phyloP scores from a whole-genome alignment of 2,797 vertebrate genomes.

The Sternotherus odoratus region DNA sequence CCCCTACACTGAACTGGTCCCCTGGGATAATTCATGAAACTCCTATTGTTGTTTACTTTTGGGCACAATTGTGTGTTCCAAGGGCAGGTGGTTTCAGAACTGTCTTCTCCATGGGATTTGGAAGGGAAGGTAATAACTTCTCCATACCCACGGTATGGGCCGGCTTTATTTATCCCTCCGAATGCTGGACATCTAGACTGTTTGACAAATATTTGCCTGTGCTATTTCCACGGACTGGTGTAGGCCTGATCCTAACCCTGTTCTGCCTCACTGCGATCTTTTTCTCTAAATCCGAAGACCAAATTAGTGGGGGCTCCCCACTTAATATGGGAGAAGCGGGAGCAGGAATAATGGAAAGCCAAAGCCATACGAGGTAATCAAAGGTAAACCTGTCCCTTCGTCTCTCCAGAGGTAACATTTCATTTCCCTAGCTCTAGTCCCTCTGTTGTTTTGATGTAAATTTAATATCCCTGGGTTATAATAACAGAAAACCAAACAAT shows the following conservation, averaged over 20 bases:
- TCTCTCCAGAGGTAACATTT: rapidly evolving
- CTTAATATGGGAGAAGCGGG: neutral
- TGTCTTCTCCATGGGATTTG: neutral
- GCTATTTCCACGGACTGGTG: neutral
- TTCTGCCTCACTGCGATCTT: neutral
- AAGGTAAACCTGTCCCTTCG: neutral
- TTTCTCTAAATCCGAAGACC: neutral
- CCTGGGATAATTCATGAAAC: no score
- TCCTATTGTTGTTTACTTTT: no score
- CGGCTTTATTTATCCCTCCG: neutral
- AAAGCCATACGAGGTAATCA: rapidly evolving
- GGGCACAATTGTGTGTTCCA: neutral
- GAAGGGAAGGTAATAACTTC: neutral
- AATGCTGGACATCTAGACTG: neutral
- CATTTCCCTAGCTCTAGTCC: neutral
- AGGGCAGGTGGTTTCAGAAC: neutral
- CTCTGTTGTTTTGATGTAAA: neutral
- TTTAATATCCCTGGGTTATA: slow-evolving; percentile 40
- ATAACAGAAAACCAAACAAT: slow-evolving; percentile 13
- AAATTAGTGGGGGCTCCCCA: neutral
- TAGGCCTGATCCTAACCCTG: neutral
- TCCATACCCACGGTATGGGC: neutral
- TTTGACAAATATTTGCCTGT: neutral
- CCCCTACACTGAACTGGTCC: neutral
- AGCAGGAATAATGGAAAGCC: neutral